phyloP scores from a whole-genome alignment of 2,797 vertebrate genomes.

The Varecia variegata region DNA sequence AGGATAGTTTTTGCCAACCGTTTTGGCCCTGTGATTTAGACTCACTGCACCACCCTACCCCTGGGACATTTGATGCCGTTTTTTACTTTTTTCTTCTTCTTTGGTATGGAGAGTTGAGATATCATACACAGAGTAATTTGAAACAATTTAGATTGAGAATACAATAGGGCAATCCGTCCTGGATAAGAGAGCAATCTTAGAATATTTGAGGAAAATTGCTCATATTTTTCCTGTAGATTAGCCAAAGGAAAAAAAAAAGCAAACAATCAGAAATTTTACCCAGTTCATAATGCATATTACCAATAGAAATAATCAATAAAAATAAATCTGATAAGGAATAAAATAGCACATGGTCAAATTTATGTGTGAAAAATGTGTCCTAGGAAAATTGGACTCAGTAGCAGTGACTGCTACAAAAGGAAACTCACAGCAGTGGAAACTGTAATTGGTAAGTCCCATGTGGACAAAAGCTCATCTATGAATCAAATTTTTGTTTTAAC shows the following conservation, averaged over 20 bases:
- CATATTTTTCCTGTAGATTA: not conserved
- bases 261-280: not conserved
- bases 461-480: not conserved
- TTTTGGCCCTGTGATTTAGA: not conserved
- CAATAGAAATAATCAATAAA: not conserved
- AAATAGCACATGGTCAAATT: not conserved
- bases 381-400: not conserved
- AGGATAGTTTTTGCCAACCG: not conserved
- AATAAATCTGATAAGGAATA: not conserved
- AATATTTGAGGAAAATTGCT: not conserved
- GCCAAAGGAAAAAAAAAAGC: not conserved
- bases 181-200: not conserved
- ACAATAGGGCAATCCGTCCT: not conserved
- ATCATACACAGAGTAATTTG: not conserved
- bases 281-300: not conserved
- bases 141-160: not conserved
- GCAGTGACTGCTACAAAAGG: not conserved
- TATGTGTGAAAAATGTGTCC: not conserved
- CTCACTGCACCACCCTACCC: not conserved
- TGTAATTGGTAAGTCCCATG: not conserved
- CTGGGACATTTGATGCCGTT: not conserved
- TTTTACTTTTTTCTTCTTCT: not conserved
- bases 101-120: not conserved
- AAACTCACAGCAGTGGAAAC: not conserved
- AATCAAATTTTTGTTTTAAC: not conserved